Base-by-base conservation (phyloP, 2,888 invertebrate species). In the Orthosia gracilis region DNA sequence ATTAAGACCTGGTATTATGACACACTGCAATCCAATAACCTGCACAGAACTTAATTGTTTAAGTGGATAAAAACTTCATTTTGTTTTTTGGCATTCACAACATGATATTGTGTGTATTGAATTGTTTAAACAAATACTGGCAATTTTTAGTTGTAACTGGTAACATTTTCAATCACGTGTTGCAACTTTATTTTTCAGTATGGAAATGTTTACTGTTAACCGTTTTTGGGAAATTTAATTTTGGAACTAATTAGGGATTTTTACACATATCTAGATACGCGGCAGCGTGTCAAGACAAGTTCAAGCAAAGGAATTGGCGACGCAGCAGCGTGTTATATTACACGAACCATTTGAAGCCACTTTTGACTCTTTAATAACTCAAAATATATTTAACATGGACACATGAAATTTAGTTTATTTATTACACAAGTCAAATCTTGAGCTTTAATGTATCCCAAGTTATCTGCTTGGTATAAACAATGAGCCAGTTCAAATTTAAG, bases 151-250 rank as follows among this genome's bases (percentile, higher is more conserved):
- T 26, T n/a, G 17, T 23, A n/a, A 26, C 80, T 59, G 75, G 31
- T 7, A 80, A 75, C 31, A 66, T 62, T 81, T 77, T 75, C 45
- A 77, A 40, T 76, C 66, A 55, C 59, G n/a, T 15, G 49, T 31
- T 52, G 18, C 21, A 52, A 80, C 23, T 80, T 59, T 50, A 61
- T 55, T 65, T 77, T 80, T 62, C 17, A 62, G 21, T 18, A 31
- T 55, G 18, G 55, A 31, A 65, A 65, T 80, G 54, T 73, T 64
- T 64, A 21, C 45, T 11, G 26, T 50, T 18, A 61, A 59, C 59
- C 52, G 18, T 21, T 17, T 55, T 80, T 11, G 5, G 18, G 1
- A 55, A 55, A 23, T 55, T 13, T 12, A 15, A 40, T 64, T 63
- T 45, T 62, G 47, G 50, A 80, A 77, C 61, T 62, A 65, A 75